phyloP scores from a whole-genome alignment of 1,140 invertebrate species.

The Monochamus saltuarius region DNA sequence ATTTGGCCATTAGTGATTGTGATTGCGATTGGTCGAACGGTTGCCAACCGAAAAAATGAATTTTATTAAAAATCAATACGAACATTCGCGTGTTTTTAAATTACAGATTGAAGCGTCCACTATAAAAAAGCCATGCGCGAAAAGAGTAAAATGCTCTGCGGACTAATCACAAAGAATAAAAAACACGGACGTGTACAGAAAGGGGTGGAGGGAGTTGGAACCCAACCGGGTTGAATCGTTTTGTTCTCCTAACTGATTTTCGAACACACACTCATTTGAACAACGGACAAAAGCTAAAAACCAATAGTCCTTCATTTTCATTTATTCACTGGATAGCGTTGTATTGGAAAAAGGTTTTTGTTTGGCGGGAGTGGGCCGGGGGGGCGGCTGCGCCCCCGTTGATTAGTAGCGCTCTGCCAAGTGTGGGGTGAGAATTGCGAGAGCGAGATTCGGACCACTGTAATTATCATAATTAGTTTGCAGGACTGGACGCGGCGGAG shows the following conservation, averaged over 20 bases:
- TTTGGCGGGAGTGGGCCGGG: conserved; percentile 35
- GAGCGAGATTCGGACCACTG: conserved; percentile 3
- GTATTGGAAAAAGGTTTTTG: conserved; percentile 50
- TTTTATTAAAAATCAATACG: conserved; percentile 52
- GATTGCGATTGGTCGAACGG: conserved; percentile 49
- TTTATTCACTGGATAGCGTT: conserved; percentile 48
- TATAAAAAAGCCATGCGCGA: conserved; percentile 50
- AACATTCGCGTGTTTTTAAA: conserved; percentile 51
- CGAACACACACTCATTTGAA: conserved; percentile 49
- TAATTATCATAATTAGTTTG: conserved; percentile 22
- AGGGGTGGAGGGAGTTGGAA: conserved; percentile 26
- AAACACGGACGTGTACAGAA: conserved; percentile 41
- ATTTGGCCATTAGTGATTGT: conserved; percentile 48
- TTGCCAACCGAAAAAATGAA: conserved; percentile 52
- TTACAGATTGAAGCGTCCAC: conserved; percentile 50
- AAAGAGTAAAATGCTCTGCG: conserved; percentile 49
- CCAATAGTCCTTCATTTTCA: conserved; percentile 52
- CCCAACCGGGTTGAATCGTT: conserved; percentile 40
- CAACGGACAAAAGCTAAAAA: conserved; percentile 51
- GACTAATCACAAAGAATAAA: conserved; percentile 52
- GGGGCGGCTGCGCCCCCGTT: conserved; percentile 8
- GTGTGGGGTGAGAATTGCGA: conserved; percentile 14
- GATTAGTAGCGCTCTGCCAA: conserved; percentile 21
- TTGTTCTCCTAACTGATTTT: conserved; percentile 52
- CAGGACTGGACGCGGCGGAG: conserved; percentile 15